Conservation (phyloP, 2,113 vertebrate genomes). For the Potamarius usumacintae region DNA sequence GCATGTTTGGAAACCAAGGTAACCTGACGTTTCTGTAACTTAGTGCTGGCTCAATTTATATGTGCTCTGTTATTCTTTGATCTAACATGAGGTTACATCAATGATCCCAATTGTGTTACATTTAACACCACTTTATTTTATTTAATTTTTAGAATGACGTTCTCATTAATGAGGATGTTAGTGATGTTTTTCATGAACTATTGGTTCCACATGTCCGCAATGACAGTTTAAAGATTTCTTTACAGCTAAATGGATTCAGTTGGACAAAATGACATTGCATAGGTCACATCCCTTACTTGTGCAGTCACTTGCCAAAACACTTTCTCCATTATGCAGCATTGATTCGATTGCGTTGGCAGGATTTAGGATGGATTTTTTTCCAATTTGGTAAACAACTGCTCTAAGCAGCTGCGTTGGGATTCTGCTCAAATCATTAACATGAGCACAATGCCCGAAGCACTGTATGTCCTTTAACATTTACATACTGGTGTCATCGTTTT, state of each 20-base stretch:
- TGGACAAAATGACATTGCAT: slow-evolving; percentile 7
- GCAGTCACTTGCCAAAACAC: slow-evolving; percentile 48
- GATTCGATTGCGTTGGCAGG: slow-evolving; percentile 54
- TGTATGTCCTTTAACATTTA: slow-evolving; percentile 84
- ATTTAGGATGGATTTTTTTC: slow-evolving; percentile 43
- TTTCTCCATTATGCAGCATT: slow-evolving; percentile 50
- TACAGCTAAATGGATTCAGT: slow-evolving; percentile 13
- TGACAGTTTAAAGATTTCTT: slow-evolving; percentile 11
- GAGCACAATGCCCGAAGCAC: slow-evolving; percentile 79
- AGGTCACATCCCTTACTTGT: slow-evolving; percentile 36
- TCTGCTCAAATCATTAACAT: slow-evolving; percentile 74
- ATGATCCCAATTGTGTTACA: not conserved
- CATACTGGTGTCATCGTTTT: slow-evolving; percentile 83
- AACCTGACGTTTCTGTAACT: not conserved
- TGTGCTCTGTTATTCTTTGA: not conserved
- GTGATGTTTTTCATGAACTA: not conserved
- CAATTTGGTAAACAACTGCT: slow-evolving; percentile 49
- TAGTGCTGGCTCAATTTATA: not conserved
- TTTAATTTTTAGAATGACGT: not conserved
- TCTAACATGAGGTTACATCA: not conserved
- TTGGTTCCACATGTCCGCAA: slow-evolving; percentile 3
- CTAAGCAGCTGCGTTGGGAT: slow-evolving; percentile 68
- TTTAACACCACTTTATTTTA: not conserved
- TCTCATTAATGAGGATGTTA: not conserved
- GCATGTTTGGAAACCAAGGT: not conserved